These are phyloP conservation scores for Crax fasciolata DNA, from an alignment of 2,797 vertebrate species.

Conservation along the genomic window DNA sequence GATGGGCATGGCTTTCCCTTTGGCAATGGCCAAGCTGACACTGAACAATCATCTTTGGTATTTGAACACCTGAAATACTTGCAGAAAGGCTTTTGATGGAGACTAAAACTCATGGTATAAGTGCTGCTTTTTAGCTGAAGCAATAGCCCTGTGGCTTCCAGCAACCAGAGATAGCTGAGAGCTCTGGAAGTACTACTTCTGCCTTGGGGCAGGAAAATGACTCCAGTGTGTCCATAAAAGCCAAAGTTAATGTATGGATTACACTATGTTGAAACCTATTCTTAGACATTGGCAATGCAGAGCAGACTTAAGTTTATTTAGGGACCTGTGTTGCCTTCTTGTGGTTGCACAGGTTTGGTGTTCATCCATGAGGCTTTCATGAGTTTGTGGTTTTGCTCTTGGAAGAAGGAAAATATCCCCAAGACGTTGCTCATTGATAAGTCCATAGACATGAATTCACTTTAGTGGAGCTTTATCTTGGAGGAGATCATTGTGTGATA, in stretches of 20 bases:
- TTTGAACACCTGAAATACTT: background rate
- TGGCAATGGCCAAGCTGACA: background rate
- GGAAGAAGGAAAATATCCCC: background rate
- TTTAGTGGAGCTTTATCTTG: accelerated
- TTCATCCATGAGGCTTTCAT: accelerated
- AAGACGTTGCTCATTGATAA: accelerated
- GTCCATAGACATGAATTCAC: accelerated
- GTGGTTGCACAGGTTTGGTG: background rate
- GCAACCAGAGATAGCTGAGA: background rate
- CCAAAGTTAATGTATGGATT: background rate
- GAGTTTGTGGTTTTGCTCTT: background rate
- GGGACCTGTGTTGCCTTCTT: background rate
- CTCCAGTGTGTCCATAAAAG: background rate
- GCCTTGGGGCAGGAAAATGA: background rate
- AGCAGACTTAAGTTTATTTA: background rate
- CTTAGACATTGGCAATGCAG: background rate
- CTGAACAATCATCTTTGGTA: accelerated
- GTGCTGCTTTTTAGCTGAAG: background rate
- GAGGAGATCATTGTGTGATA: background rate
- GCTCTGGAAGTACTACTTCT: background rate
- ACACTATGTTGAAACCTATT: background rate
- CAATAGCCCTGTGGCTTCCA: background rate
- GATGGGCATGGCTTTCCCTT: background rate
- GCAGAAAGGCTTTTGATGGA: background rate
- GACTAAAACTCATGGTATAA: background rate